phyloP scores from a whole-genome alignment of 2,888 invertebrate species.

The Eilema sororculum region DNA sequence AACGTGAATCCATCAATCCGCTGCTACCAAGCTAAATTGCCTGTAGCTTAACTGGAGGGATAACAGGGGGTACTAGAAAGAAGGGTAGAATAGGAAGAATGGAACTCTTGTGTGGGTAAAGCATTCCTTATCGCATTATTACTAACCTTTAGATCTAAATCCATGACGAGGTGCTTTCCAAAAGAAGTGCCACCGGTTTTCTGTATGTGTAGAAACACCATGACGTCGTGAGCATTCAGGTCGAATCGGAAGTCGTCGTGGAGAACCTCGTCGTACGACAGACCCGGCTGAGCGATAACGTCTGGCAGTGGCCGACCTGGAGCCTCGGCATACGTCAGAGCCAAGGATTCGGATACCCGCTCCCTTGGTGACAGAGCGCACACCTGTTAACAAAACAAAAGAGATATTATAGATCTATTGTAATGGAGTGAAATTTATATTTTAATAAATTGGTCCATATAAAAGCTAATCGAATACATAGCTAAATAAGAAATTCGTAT shows the following conservation, averaged over 20 bases:
- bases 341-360: constrained; percentile 85
- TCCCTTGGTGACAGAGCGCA: constrained; percentile 91
- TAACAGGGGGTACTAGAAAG: too few relatives aligned
- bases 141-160: constrained; percentile 92
- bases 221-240: constrained; percentile 97
- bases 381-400: constrained; percentile 82
- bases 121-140: constrained; percentile 12
- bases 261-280: constrained; percentile 95
- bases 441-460: too few relatives aligned
- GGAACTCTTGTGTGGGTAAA: too few relatives aligned
- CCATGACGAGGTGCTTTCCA: constrained; percentile 97
- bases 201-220: constrained; percentile 99
- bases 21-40: too few relatives aligned
- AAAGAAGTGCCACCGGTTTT: constrained; percentile 99
- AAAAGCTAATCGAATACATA: too few relatives aligned
- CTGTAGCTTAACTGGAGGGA: too few relatives aligned
- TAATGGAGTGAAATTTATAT: background rate
- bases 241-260: constrained; percentile 96
- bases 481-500: too few relatives aligned
- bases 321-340: constrained; percentile 82
- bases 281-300: constrained; percentile 88
- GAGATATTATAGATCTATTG: background rate
- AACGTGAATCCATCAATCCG: too few relatives aligned
- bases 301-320: constrained; percentile 85
- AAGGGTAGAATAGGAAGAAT: too few relatives aligned